Evolutionary conservation across 2,797 vertebrate genomes (phyloP), one percentile per base, ranked within the genome.

Genomic region (Eospalax fontanierii): DNA sequence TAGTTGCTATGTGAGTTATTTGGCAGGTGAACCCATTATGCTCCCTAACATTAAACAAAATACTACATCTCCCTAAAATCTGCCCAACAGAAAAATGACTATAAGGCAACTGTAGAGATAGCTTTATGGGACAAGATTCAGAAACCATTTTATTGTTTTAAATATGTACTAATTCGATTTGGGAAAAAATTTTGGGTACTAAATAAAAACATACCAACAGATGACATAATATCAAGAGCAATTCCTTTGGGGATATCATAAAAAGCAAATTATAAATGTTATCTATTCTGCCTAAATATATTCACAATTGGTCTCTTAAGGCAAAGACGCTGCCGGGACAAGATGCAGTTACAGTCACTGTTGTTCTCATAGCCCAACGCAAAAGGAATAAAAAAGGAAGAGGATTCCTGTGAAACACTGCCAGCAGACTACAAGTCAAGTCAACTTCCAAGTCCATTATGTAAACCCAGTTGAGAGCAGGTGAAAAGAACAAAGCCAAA

Each of bases 401-500:
- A 46, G 46, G 46, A 91, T 94, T 94, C 86, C 57, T 80, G 26
- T 22, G 87, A 84, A 88, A 81, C 18, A 59, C 1, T 81, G 59
- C 22, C 46, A 76, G 71, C 0, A 63, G 78, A 93, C 46, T 33
- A 76, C 5, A 14, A 70, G 28, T 68, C 43, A 96, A 78, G 11
- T 16, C 22, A 87, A 87, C 5, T 81, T 78, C 30, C 38, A 91
- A 38, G 15, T 91, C 46, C 92, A 68, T 10, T 82, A 26, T 92
- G 61, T 90, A 92, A 92, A 93, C 38, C 43, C 35, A 90, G 70
- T 76, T 71, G 88, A 94, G 76, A 95, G n/a, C 81, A 6, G 63
- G 22, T 80, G n/a, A 92, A 90, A 90, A 96, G 63, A 54, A 94
- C 15, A 89, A 74, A 92, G 22, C 9, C 28, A 90, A 35, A 0